phyloP scores from a whole-genome alignment of 1,140 invertebrate species.

The Panulirus ornatus region DNA sequence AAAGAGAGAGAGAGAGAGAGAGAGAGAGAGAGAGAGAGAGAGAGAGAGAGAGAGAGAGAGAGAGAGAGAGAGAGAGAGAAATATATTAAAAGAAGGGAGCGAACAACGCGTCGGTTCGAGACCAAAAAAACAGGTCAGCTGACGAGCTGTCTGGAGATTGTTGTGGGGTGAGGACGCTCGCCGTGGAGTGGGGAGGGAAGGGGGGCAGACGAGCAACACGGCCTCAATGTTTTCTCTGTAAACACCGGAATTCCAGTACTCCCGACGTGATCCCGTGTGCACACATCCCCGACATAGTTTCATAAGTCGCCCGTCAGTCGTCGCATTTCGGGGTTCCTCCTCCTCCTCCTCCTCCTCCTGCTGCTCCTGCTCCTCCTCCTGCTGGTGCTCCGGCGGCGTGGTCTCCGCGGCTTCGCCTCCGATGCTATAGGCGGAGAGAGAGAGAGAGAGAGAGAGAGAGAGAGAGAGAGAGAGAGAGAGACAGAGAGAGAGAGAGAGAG shows the following conservation, averaged over 20 bases:
- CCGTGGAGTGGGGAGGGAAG: not conserved
- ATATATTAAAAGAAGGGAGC: not conserved
- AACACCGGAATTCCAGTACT: constrained; percentile 21
- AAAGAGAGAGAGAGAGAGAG: not conserved
- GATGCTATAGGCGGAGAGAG: no score
- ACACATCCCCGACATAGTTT: not conserved
- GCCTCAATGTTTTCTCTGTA: constrained; percentile 40
- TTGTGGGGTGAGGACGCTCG: not conserved
- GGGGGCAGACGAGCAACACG: not conserved
- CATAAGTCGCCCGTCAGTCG: not conserved
- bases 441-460: no score
- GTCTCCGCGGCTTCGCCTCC: no score
- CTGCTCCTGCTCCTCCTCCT: not conserved
- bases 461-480: no score
- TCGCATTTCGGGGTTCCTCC: not conserved
- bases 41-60: not conserved
- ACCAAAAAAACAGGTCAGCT: constrained; percentile 18
- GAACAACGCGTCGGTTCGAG: not conserved
- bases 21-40: not conserved
- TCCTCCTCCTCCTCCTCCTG: not conserved
- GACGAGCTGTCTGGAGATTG: no score
- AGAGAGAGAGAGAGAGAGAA: not conserved
- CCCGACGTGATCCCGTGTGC: constrained; percentile 15
- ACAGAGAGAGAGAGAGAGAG: no score
- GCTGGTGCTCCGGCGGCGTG: no score